Evolutionary conservation across 2,113 vertebrate genomes (phyloP).

Genomic region (Ovis canadensis): DNA sequence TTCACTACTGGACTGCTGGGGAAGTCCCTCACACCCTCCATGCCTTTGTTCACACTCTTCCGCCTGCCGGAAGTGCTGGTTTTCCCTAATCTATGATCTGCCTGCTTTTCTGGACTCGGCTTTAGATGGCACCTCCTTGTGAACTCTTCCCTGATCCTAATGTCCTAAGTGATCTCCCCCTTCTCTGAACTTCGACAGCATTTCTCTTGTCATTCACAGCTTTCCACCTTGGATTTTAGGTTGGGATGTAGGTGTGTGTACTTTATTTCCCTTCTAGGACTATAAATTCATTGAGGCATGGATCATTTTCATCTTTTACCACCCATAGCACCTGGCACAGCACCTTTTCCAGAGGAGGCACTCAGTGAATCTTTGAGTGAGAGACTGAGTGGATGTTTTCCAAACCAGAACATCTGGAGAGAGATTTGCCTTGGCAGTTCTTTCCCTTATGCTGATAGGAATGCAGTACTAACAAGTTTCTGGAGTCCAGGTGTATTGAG

Average conservation of each 20-base stretch:
- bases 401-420: not conserved
- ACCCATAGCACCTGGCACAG: not conserved
- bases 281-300: not conserved
- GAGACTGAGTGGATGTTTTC: not conserved
- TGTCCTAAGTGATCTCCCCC: not conserved
- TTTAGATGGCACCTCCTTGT: not conserved
- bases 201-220: not conserved
- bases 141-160: not conserved
- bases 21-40: not conserved
- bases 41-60: not conserved
- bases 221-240: not conserved
- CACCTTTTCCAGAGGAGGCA: not conserved
- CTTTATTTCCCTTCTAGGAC: not conserved
- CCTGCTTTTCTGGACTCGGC: not conserved
- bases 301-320: not conserved
- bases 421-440: not conserved
- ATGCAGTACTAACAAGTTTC: not conserved
- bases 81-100: not conserved
- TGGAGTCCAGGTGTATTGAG: not conserved
- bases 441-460: not conserved
- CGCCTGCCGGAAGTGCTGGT: not conserved
- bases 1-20: not conserved
- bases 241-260: not conserved
- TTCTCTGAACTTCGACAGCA: not conserved
- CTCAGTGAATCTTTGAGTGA: not conserved